phyloP scores from a whole-genome alignment of 2,113 vertebrate species.

The Anolis carolinensis region DNA sequence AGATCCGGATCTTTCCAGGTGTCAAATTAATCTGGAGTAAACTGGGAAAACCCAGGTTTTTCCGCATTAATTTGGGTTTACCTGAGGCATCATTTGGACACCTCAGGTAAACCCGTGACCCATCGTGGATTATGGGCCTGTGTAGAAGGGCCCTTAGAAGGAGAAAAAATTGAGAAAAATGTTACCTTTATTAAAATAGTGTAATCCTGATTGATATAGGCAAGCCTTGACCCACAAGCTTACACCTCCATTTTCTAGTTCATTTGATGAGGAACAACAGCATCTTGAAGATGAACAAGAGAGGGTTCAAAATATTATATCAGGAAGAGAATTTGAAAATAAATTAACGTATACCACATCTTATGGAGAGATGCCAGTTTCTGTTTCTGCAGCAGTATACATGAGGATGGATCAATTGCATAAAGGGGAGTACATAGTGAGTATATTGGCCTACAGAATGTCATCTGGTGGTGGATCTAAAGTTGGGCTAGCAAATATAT shows the following conservation, averaged over 20 bases:
- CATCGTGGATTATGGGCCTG: too few relatives aligned
- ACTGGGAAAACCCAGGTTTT: too few relatives aligned
- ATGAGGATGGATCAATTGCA: conserved; percentile 43
- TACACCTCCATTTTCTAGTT: not conserved
- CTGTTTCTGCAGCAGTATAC: conserved; percentile 39
- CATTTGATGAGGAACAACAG: too few relatives aligned
- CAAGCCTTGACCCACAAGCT: not conserved
- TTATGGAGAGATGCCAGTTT: conserved; percentile 20
- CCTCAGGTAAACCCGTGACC: too few relatives aligned
- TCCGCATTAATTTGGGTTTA: too few relatives aligned
- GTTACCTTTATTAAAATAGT: not conserved
- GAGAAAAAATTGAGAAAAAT: not conserved
- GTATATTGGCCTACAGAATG: not conserved
- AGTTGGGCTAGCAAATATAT: not conserved
- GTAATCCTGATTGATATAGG: not conserved
- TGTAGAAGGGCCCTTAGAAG: too few relatives aligned
- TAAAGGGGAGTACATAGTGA: conserved; percentile 48
- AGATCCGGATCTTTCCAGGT: too few relatives aligned
- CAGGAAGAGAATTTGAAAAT: not conserved
- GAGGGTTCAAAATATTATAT: not conserved
- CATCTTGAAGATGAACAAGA: not conserved
- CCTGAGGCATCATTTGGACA: too few relatives aligned
- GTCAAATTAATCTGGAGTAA: too few relatives aligned
- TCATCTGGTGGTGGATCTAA: not conserved
- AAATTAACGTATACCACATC: not conserved